A percentile compares a stretch with the other conserved stretches of the same genome.
Evolutionary conservation across 2,888 invertebrate species (phyloP).

Genomic region (Agonopterix subpropinquella): DNA sequence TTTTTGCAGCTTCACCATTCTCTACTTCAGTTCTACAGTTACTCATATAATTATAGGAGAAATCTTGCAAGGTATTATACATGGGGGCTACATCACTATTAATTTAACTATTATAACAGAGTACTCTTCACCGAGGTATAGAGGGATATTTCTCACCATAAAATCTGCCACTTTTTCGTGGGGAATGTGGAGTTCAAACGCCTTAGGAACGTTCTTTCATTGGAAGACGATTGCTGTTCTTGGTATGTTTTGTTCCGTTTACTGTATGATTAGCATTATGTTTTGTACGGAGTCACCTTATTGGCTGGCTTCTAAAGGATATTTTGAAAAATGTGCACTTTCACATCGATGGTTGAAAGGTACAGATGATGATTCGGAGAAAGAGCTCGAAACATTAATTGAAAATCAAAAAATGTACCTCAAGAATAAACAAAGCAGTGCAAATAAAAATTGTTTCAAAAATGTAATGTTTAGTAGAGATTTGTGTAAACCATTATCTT

Average conservation of each 20-base stretch:
- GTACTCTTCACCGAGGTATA: slow-evolving; percentile 11
- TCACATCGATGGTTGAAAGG: not conserved
- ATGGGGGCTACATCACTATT: slow-evolving; percentile 7
- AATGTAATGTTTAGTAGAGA: not conserved
- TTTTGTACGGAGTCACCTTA: slow-evolving; percentile 18
- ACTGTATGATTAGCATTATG: slow-evolving; percentile 3
- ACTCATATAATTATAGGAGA: slow-evolving; percentile 28
- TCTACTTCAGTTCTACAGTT: slow-evolving; percentile 24
- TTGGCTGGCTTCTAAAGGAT: slow-evolving; percentile 15
- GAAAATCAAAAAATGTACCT: not conserved
- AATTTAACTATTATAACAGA: not conserved
- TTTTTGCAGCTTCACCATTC: slow-evolving; percentile 22
- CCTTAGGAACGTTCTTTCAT: slow-evolving; percentile 14
- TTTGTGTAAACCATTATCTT: not conserved
- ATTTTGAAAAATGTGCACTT: slow-evolving; percentile 8
- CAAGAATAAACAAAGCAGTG: not conserved
- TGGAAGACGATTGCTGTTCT: slow-evolving; percentile 9
- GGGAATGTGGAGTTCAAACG: slow-evolving; percentile 16
- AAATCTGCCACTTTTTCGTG: slow-evolving; percentile 14
- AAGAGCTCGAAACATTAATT: slow-evolving; percentile 8
- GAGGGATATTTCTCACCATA: slow-evolving; percentile 15
- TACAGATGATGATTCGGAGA: slow-evolving; percentile 8
- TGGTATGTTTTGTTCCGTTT: slow-evolving; percentile 2
- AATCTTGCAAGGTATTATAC: slow-evolving; percentile 27
- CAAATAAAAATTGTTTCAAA: not conserved